Percentiles rank a stretch among this genome's conserved stretches.
Conservation (phyloP, 2,797 vertebrate species). For the Coregonus suidteri region DNA sequence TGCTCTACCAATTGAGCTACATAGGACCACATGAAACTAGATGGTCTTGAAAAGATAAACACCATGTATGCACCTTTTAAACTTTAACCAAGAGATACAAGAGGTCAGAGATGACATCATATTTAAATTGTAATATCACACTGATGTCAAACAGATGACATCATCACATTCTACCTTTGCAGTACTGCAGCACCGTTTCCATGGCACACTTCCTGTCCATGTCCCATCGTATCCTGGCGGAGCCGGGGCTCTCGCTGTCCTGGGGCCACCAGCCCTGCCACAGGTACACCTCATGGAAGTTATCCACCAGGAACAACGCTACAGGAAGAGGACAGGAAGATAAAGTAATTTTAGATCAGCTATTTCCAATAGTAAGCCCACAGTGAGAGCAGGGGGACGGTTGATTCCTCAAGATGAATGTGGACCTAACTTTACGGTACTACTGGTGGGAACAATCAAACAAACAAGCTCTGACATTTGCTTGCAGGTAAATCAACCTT, state of each 20-base stretch:
- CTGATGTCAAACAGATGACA: neutral
- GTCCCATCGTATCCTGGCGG: conserved; percentile 94
- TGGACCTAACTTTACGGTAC: too few species aligned
- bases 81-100: neutral
- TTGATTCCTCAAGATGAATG: too few species aligned
- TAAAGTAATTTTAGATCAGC: neutral
- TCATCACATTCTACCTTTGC: conserved; percentile 80
- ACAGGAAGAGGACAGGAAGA: conserved; percentile 3
- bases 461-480: too few species aligned
- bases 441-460: too few species aligned
- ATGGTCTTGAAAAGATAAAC: neutral
- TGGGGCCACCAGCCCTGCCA: conserved; percentile 99
- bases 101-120: neutral
- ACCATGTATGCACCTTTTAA: too few species aligned
- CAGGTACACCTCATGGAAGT: conserved; percentile 98
- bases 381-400: too few species aligned
- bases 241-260: conserved; percentile 90
- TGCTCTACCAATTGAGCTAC: too few species aligned
- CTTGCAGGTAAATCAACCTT: too few species aligned
- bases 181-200: conserved; percentile 98
- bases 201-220: conserved; percentile 93
- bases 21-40: neutral
- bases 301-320: conserved; percentile 97
- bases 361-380: too few species aligned
- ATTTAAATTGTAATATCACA: too few species aligned